A percentile compares a stretch with the other conserved stretches of the same genome.
These are phyloP conservation scores for Lagria hirta DNA, from an alignment of 2,888 invertebrate species.

Conservation along the genomic window DNA sequence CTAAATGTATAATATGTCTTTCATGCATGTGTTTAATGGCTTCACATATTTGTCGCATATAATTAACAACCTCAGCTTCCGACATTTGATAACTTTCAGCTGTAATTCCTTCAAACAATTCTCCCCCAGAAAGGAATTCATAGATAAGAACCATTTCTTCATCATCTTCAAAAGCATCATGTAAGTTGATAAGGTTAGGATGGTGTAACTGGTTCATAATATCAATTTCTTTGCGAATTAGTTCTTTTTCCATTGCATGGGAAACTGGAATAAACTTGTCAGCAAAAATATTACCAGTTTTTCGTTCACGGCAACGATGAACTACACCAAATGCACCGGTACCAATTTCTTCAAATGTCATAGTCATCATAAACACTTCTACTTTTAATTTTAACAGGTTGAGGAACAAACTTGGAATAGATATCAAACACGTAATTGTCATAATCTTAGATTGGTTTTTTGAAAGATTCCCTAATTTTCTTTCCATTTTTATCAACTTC, in stretches of 20 bases:
- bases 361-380: constrained; percentile 97
- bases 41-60: constrained; percentile 98
- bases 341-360: constrained; percentile 98
- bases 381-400: constrained; percentile 94
- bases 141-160: constrained; percentile 99
- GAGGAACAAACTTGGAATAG: constrained; percentile 96
- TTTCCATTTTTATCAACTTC: constrained; percentile 85
- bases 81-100: constrained; percentile 98
- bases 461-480: constrained; percentile 86
- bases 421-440: constrained; percentile 98
- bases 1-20: constrained; percentile 97
- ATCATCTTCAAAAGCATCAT: constrained; percentile 99
- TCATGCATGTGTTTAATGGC: constrained; percentile 99
- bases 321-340: constrained; percentile 99
- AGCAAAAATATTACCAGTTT: constrained; percentile 96
- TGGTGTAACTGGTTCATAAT: constrained; percentile 99
- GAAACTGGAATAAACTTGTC: constrained; percentile 98
- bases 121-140: constrained; percentile 98
- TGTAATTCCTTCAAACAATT: constrained; percentile 97
- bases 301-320: constrained; percentile 94
- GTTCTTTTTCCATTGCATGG: constrained; percentile 92
- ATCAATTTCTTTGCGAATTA: constrained; percentile 96
- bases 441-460: constrained; percentile 90
- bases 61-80: constrained; percentile 98
- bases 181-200: constrained; percentile 93